Evolutionary conservation across 2,797 vertebrate genomes (phyloP), one percentile per base, ranked within the genome.

Genomic region (Botia kubotai): DNA sequence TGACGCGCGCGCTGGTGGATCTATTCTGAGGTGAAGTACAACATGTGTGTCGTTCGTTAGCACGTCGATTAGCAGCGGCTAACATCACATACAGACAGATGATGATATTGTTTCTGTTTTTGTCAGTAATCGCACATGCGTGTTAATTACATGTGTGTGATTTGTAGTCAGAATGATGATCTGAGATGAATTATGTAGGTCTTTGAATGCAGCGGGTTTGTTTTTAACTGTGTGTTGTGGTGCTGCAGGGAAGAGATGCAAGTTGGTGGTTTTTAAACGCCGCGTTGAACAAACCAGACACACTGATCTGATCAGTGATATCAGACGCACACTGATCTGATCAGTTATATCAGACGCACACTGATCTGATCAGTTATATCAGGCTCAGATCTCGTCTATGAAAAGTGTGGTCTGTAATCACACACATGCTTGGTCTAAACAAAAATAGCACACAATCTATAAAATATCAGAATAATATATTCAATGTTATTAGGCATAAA

Each of bases 31-130:
- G 79, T 80, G 67, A 72, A 55, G 33, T 48, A 26, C 21, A 74
- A 43, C 62, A 17, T 17, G 5, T 16, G 19, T 58, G 62, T 21
- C 39, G 71, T 74, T 69, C 23, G 80, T 60, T 78, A 78, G 63
- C 70, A 57, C 33, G 43, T 53, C 66, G 26, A 67, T 77, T 84
- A 81, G 75, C 76, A 74, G 72, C 57, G 55, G 69, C 75, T 79
- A 83, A 73, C 66, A 55, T 67, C 60, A 39, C 79, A 80, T 39
- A 74, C 36, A 57, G 5, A 73, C 50, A 62, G 46, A 72, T 79
- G 17, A 11, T 26, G 17, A 13, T 26, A 77, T 14, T 43, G 14
- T 14, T 16, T 2, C 19, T 57, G 63, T 11, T 19, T 66, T 58
- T 1, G 17, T 0, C 53, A 10, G 21, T 58, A 16, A 60, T 58